Conservation (phyloP, 2,797 vertebrate species). For the Enteromius treurensis region DNA sequence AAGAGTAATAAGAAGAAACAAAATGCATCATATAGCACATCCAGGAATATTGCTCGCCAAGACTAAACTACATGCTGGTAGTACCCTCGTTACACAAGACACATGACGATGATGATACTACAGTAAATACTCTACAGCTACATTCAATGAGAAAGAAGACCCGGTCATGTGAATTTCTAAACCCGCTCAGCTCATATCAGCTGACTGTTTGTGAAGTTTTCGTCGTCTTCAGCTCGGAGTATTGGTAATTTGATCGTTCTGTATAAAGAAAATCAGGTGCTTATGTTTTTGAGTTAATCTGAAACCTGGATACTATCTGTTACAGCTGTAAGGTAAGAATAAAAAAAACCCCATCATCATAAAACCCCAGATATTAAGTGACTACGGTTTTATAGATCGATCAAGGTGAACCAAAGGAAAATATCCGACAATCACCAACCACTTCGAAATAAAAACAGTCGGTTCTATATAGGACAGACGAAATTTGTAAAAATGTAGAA, state of each 20-base stretch:
- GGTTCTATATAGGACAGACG: neutral
- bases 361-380: neutral
- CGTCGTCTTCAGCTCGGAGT: neutral
- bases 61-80: slow-evolving; percentile 14
- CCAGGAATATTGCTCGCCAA: slow-evolving; percentile 14
- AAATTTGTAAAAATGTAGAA: neutral
- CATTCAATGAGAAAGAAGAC: slow-evolving; percentile 30
- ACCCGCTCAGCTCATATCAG: neutral
- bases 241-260: neutral
- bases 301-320: neutral
- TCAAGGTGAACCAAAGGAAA: neutral
- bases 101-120: neutral
- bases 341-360: neutral
- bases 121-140: slow-evolving; percentile 19
- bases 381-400: neutral
- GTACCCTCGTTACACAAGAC: slow-evolving; percentile 1
- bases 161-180: neutral
- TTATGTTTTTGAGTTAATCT: neutral
- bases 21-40: slow-evolving; percentile 8
- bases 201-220: neutral
- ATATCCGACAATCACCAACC: neutral
- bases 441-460: neutral
- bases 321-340: neutral
- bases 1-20: neutral
- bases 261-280: neutral